Percentiles rank a stretch among this genome's conserved stretches.
Conservation (phyloP, 2,797 vertebrate species). For the Premnoplex brunnescens region DNA sequence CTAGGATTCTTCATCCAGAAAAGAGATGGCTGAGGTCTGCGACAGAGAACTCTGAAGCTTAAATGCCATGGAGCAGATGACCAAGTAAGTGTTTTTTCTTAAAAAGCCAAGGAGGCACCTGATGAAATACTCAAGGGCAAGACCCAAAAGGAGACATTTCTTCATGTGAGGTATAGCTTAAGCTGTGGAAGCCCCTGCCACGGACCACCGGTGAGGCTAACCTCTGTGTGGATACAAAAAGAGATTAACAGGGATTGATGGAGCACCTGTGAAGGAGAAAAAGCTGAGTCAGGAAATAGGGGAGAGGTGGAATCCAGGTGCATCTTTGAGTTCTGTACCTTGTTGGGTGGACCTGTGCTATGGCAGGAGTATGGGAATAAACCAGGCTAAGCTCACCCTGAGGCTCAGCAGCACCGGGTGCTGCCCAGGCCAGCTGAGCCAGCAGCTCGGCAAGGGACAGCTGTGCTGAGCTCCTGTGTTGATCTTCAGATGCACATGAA, state of each 20-base stretch:
- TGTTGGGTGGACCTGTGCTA: background rate
- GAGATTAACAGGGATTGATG: background rate
- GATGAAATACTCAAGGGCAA: background rate
- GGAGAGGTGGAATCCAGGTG: background rate
- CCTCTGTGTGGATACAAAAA: background rate
- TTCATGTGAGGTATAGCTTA: accelerated
- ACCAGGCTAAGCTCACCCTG: background rate
- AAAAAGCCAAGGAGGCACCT: background rate
- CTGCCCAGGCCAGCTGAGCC: background rate
- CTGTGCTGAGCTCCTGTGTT: background rate
- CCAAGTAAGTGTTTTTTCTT: background rate
- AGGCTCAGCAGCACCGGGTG: background rate
- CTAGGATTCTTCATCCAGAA: background rate
- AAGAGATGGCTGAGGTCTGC: background rate
- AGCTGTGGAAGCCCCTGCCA: background rate
- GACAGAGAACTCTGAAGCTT: background rate
- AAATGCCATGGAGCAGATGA: background rate
- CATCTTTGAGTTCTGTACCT: background rate
- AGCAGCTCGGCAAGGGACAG: background rate
- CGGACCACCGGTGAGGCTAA: background rate
- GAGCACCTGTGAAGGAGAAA: background rate
- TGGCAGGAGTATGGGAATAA: background rate
- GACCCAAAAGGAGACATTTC: background rate
- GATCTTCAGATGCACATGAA: background rate
- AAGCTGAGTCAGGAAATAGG: accelerated